Base-by-base conservation (phyloP, 2,113 vertebrate species). In the Tragelaphus strepsiceros region DNA sequence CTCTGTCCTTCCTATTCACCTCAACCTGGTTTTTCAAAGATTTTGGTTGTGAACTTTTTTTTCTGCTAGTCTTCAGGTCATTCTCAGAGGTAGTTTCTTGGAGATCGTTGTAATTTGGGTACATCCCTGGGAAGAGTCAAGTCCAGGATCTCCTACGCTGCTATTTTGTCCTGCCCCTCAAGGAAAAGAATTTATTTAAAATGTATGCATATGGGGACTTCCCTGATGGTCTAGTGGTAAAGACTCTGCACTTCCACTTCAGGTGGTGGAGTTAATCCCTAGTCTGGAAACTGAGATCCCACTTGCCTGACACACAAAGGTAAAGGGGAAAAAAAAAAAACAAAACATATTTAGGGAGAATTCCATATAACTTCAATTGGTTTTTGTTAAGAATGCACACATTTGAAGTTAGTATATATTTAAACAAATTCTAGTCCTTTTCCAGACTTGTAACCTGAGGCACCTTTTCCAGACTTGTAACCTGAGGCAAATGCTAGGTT, bases 181-280 rank as follows among this genome's bases (percentile, higher is more conserved):
- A 56, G 21, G n/a, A 39, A 85, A 78, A 58, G 1, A 64, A 11
- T 95, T 80, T 94, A 80, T 82, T 92, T 88, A 49, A 90, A 95
- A 90, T 81, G 22, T 1, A 10, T 39, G 15, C 35, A 7, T 85
- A 28, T 1, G 51, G 46, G 49, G 28, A 32, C 78, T 81, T 32
- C 78, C 43, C 28, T 51, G 28, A 30, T 51, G 78, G 78, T 32
- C 2, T 11, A 51, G 2, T 32, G 46, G 16, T 49, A 3, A 81
- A 51, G 46, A 51, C 16, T 49, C 77, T 2, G 0, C 0, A 2
- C 2, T 81, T 51, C 15, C 16, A 32, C 16, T 21, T 28, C 28
- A 81, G 5, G 28, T 4, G 26, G 28, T 30, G 16, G 16, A 51
- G 6, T 51, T 5, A 11, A 32, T 81, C 46, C 28, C 78, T 51